Conservation (phyloP, 2,113 vertebrate species). For the Geococcyx californianus region DNA sequence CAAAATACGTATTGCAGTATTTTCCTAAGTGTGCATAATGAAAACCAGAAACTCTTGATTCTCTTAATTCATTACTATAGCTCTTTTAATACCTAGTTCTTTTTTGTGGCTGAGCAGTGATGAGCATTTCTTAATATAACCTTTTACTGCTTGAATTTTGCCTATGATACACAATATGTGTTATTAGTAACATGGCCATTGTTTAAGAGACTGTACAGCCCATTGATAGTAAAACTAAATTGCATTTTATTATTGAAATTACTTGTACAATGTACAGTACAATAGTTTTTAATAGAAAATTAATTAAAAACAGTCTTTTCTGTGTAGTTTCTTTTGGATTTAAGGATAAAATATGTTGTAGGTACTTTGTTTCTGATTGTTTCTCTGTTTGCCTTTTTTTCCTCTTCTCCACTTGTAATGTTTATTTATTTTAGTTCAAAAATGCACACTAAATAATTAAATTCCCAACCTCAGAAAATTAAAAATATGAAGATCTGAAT, state of each 20-base stretch:
- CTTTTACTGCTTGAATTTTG: background rate
- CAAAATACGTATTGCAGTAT: background rate
- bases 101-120: background rate
- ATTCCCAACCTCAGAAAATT: background rate
- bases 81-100: background rate
- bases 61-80: background rate
- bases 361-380: background rate
- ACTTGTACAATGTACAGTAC: background rate
- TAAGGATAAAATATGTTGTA: background rate
- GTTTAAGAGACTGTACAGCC: background rate
- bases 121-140: background rate
- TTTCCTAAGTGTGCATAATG: background rate
- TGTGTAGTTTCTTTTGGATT: background rate
- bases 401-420: fast-evolving
- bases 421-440: background rate
- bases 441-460: background rate
- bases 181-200: background rate
- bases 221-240: slow-evolving; percentile 22
- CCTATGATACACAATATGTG: background rate
- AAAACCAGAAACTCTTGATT: background rate
- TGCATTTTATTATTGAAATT: background rate
- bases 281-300: slow-evolving; percentile 3
- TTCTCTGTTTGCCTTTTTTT: background rate
- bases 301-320: background rate
- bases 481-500: background rate